A percentile compares a stretch with the other conserved stretches of the same genome.
Evolutionary conservation across 1,140 invertebrate species (phyloP).

Genomic region (Lerema accius): DNA sequence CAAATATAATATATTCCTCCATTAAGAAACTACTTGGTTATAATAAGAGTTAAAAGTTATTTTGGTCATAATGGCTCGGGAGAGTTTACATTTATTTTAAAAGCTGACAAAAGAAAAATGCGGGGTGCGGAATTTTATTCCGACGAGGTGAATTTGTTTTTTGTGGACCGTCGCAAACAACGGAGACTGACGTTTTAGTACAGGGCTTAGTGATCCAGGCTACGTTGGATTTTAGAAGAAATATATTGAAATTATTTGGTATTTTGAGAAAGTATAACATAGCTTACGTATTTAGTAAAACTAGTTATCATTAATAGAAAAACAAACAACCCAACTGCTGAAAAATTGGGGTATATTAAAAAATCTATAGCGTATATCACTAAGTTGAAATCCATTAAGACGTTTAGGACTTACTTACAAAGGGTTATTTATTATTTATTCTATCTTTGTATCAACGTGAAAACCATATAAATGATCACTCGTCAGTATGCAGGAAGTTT

Average conservation of each 20-base stretch:
- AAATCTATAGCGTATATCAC: no score
- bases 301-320: no score
- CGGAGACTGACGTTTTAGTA: constrained; percentile 25
- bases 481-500: no score
- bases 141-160: constrained; percentile 28
- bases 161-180: constrained; percentile 28
- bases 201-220: constrained; percentile 24
- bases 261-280: no score
- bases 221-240: constrained; percentile 7
- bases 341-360: no score
- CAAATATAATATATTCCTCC: neutral
- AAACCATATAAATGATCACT: no score
- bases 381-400: no score
- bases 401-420: no score
- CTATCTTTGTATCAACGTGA: no score
- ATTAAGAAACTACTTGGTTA: neutral
- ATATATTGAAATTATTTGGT: neutral
- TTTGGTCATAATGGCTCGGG: constrained; percentile 29
- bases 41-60: constrained; percentile 21
- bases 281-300: no score
- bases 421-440: no score
- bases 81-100: constrained; percentile 33
- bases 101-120: constrained; percentile 35
- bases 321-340: no score
- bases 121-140: constrained; percentile 29